Evolutionary conservation across 2,797 vertebrate genomes (phyloP).

Genomic region (Hapalemur alaotrensis): DNA sequence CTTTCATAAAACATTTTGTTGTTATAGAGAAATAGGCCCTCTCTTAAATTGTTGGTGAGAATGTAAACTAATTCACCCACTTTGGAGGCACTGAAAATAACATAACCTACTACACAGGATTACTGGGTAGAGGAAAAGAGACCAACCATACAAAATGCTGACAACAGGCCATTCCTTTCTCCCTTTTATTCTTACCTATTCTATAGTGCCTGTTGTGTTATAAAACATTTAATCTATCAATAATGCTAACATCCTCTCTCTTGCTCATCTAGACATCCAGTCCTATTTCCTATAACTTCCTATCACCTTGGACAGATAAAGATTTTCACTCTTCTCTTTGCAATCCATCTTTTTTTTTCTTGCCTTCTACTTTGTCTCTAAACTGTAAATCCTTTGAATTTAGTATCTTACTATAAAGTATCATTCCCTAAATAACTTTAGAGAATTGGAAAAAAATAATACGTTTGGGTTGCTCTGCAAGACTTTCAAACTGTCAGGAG

Average conservation of each 20-base stretch:
- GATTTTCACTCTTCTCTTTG: background rate
- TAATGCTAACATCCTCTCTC: background rate
- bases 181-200: background rate
- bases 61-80: background rate
- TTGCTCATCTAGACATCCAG: background rate
- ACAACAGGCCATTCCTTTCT: background rate
- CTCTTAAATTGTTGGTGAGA: background rate
- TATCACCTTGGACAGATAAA: background rate
- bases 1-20: background rate
- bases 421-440: background rate
- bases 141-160: background rate
- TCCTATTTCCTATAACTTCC: background rate
- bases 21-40: background rate
- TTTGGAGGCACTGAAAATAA: background rate
- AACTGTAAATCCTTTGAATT: background rate
- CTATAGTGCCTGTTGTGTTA: background rate
- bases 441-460: conserved; percentile 4
- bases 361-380: background rate
- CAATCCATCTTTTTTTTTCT: background rate
- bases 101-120: background rate
- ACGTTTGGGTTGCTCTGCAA: background rate
- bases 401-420: background rate
- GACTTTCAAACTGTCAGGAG: background rate
- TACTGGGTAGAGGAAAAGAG: background rate
- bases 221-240: background rate